phyloP scores from a whole-genome alignment of 2,888 invertebrate genomes.

The Ormyrus nitidulus region DNA sequence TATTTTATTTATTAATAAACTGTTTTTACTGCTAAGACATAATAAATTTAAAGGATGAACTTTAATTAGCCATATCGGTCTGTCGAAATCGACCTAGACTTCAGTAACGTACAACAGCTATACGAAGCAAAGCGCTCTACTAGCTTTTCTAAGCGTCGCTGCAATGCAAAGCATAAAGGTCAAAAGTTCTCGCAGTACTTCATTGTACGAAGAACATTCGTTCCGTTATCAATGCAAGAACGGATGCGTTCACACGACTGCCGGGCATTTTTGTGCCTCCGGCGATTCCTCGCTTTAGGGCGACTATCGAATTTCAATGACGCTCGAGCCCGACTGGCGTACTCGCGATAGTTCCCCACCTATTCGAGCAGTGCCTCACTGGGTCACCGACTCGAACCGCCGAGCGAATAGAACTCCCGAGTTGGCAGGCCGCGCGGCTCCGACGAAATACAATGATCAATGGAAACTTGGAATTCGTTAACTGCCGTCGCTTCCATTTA shows the following conservation, averaged over 20 bases:
- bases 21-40: no score
- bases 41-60: no score
- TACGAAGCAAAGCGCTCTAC: no score
- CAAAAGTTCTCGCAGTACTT: no score
- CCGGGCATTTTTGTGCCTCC: neutral
- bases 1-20: no score
- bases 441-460: conserved; percentile 25
- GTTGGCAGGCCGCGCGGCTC: neutral
- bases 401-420: neutral
- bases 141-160: no score
- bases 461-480: conserved; percentile 15
- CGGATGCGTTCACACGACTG: neutral
- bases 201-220: neutral
- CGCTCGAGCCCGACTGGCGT: conserved; percentile 47
- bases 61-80: no score
- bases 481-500: no score
- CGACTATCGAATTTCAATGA: conserved; percentile 62
- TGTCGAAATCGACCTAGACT: no score
- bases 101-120: no score
- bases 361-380: neutral
- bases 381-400: conserved; percentile 63
- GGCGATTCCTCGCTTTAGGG: conserved; percentile 20
- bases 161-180: no score
- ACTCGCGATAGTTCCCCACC: no score
- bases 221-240: conserved; percentile 38